These are phyloP conservation scores for Cheilosia vernalis DNA, from an alignment of 2,888 invertebrate species.

Conservation along the genomic window DNA sequence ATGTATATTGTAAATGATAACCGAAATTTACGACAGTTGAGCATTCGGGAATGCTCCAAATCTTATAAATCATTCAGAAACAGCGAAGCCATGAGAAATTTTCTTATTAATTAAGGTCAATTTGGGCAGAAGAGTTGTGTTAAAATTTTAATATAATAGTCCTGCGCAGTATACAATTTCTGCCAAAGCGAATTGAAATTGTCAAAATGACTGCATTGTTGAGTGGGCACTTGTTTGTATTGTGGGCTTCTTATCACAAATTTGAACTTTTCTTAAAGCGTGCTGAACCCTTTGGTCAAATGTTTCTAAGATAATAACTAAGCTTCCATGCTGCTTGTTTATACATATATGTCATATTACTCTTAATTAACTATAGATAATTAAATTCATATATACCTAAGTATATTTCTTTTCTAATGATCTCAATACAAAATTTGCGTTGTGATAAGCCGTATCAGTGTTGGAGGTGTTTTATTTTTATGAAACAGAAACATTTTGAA, in stretches of 20 bases:
- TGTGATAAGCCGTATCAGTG: slow-evolving; percentile 14
- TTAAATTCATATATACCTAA: slow-evolving; percentile 1
- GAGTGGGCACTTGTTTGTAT: not conserved
- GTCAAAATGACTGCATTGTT: slow-evolving; percentile 14
- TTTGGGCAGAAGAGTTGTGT: too few relatives aligned
- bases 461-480: too few relatives aligned
- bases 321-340: not conserved
- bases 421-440: slow-evolving; percentile 5
- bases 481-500: too few relatives aligned
- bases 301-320: slow-evolving; percentile 42
- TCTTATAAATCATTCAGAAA: too few relatives aligned
- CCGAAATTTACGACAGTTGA: too few relatives aligned
- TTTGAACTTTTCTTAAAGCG: slow-evolving; percentile 53
- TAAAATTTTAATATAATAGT: too few relatives aligned
- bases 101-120: too few relatives aligned
- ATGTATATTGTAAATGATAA: too few relatives aligned
- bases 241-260: slow-evolving; percentile 20
- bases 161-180: slow-evolving; percentile 6
- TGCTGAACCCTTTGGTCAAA: slow-evolving; percentile 65
- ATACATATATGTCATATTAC: not conserved
- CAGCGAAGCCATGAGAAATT: too few relatives aligned
- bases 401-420: slow-evolving; percentile 15
- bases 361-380: slow-evolving; percentile 28
- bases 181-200: not conserved
- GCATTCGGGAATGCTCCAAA: too few relatives aligned